phyloP scores from a whole-genome alignment of 2,113 vertebrate species.

The Cyphomyrus discorhynchus region DNA sequence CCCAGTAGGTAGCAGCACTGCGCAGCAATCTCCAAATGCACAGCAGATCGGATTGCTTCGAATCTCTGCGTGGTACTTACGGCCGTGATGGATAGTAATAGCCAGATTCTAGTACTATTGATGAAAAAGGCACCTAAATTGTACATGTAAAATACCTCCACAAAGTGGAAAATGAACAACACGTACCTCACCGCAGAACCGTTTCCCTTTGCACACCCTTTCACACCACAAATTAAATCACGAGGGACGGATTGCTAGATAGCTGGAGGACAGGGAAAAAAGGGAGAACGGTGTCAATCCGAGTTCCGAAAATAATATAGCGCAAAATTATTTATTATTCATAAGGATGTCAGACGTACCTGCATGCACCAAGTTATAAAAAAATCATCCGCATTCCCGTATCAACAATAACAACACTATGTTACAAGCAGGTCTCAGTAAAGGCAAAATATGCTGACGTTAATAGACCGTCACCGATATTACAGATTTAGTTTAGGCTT shows the following conservation, averaged over 20 bases:
- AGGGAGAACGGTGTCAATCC: neutral
- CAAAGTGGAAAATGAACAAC: neutral
- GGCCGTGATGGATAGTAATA: neutral
- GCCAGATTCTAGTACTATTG: neutral
- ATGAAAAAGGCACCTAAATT: neutral
- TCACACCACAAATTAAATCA: neutral
- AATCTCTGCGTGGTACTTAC: neutral
- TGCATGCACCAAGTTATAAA: neutral
- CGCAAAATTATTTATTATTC: neutral
- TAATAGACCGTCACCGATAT: neutral
- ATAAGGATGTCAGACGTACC: neutral
- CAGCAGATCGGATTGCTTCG: neutral
- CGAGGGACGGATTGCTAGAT: neutral
- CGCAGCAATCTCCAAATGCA: neutral
- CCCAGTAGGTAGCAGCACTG: conserved; percentile 46
- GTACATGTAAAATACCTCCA: neutral
- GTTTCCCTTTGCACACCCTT: neutral
- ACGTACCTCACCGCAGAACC: neutral
- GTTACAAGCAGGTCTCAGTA: neutral
- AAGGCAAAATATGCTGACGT: neutral
- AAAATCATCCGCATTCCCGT: neutral
- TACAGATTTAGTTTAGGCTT: neutral
- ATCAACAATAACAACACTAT: neutral
- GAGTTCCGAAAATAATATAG: neutral
- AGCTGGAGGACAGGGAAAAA: neutral